Evolutionary conservation across 2,113 vertebrate genomes (phyloP), one percentile per base, ranked within the genome.

Genomic region (Cygnus buccinator): DNA sequence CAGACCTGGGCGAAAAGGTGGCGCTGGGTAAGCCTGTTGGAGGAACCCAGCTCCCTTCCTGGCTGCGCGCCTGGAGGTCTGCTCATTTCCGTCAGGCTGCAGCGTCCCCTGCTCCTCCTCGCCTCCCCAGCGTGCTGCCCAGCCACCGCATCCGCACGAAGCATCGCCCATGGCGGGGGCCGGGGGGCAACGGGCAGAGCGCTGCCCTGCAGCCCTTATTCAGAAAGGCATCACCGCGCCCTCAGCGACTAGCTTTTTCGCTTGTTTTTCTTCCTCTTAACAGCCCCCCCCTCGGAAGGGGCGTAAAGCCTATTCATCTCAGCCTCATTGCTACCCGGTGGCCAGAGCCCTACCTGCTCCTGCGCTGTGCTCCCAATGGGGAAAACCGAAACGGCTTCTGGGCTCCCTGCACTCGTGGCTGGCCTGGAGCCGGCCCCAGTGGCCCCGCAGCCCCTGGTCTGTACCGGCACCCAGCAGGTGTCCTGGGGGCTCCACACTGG

Each of bases 361-460:
- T 0, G 37, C 1, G 0, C 50, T 9, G 28, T 0, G 5, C 43
- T 15, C 52, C 79, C 41, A 6, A 3, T 31, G 0, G 1, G 75
- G 46, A 92, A 85, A 72, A 7, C 67, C 1, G 0, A 35, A 91
- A 72, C 3, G 1, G 11, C 23, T 72, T 41, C 57, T 75, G 75
- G 50, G 29, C 16, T 2, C 0, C 6, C 14, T 35, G 5, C 5
- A 20, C 50, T 8, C 12, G 13, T 0, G 1, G 73, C 81, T 48
- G 63, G 71, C 12, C 67, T 11, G 1, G 48, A 50, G 48, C 48
- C 3, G 6, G 22, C 48, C 48, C 48, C 22, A 23, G 46, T 7
- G 48, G 28, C 67, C 9, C 44, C 2, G 3, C 76, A 19, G 50
- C 57, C 72, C 50, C 6, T 1, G 54, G 12, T 26, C 33, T 5